These are phyloP conservation scores for Odobenus rosmarus DNA, from an alignment of 2,113 vertebrate genomes.

Conservation along the genomic window DNA sequence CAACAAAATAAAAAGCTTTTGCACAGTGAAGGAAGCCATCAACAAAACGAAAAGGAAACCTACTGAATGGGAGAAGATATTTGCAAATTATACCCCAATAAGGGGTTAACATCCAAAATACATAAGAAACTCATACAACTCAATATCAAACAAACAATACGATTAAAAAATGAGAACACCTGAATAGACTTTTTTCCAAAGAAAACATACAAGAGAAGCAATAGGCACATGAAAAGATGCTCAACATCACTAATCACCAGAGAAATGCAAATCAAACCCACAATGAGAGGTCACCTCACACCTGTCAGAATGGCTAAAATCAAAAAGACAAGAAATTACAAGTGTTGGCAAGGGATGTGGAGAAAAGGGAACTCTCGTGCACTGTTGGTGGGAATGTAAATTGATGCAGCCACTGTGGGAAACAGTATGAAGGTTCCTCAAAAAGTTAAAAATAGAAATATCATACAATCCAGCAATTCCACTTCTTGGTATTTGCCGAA, in stretches of 20 bases:
- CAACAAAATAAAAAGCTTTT: neutral
- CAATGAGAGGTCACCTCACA: neutral
- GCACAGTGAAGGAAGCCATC: neutral
- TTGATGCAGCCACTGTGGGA: neutral
- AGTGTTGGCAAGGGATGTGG: neutral
- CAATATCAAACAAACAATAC: neutral
- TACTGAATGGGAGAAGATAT: neutral
- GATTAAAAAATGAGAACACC: neutral
- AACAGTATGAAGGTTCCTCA: neutral
- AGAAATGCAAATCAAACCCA: neutral
- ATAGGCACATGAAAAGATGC: neutral
- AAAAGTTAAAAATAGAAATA: neutral
- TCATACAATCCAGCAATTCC: neutral
- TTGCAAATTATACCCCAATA: neutral
- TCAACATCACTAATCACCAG: neutral
- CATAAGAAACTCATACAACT: neutral
- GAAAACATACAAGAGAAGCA: neutral
- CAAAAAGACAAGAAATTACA: neutral
- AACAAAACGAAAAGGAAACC: neutral
- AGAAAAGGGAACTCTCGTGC: neutral
- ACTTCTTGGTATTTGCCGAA: neutral
- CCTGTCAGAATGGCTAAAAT: neutral
- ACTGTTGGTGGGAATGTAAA: neutral
- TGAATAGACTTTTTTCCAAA: neutral
- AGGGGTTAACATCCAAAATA: neutral